Percentiles rank a stretch among this genome's conserved stretches.
Conservation (phyloP, 2,797 vertebrate species). For the Hoplostethus atlanticus region DNA sequence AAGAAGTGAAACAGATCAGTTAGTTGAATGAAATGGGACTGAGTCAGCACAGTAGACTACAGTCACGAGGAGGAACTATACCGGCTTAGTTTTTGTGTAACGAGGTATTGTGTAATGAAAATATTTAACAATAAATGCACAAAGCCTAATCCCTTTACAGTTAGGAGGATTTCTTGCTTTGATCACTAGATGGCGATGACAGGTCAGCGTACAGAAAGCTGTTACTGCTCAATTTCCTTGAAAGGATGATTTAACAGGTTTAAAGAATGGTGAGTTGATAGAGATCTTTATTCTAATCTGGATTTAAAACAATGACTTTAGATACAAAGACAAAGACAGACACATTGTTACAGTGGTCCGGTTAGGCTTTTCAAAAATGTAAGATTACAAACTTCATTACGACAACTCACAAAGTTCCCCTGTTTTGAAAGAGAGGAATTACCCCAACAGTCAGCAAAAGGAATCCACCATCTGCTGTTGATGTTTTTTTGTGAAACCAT, state of each 20-base stretch:
- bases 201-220: neutral
- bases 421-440: conserved; percentile 47
- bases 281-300: no score
- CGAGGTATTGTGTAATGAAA: no score
- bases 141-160: neutral
- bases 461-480: conserved; percentile 2
- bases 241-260: neutral
- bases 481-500: conserved; percentile 1
- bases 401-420: conserved; percentile 22
- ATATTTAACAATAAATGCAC: neutral
- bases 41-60: no score
- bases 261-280: no score
- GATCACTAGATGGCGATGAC: conserved; percentile 57
- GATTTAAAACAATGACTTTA: neutral
- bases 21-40: no score
- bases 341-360: neutral
- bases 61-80: neutral
- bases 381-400: neutral
- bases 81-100: neutral
- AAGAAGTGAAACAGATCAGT: no score
- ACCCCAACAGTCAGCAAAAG: neutral
- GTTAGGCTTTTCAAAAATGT: neutral
- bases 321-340: neutral
- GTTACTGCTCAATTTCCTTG: neutral
- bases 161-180: conserved; percentile 8